phyloP scores from a whole-genome alignment of 2,113 vertebrate species.

The Dendrocopos noguchii region DNA sequence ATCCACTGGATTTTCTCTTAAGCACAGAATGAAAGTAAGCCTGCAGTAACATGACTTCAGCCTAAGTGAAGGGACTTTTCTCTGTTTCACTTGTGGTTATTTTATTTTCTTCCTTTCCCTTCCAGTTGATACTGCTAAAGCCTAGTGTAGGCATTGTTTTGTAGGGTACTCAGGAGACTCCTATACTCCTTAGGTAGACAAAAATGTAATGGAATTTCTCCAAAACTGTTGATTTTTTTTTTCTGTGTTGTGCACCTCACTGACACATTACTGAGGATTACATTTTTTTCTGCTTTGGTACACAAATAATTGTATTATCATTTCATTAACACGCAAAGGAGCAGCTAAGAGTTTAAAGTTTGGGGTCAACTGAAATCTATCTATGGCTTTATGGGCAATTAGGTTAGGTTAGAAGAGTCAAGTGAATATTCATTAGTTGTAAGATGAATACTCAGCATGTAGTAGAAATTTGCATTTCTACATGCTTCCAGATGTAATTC shows the following conservation, averaged over 20 bases:
- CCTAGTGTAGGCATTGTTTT: not conserved
- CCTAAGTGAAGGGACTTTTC: not conserved
- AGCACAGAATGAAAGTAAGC: not conserved
- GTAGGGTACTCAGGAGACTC: not conserved
- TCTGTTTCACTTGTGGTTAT: not conserved
- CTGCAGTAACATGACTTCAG: not conserved
- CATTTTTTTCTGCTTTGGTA: constrained; percentile 26
- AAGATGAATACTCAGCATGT: constrained; percentile 59
- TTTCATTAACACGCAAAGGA: constrained; percentile 53
- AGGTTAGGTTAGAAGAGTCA: constrained; percentile 67
- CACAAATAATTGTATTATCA: constrained; percentile 59
- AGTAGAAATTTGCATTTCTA: constrained; percentile 52
- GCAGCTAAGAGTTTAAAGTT: constrained; percentile 64
- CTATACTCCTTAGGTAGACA: not conserved
- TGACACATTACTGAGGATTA: constrained; percentile 21
- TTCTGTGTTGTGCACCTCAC: not conserved
- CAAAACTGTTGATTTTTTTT: constrained; percentile 16
- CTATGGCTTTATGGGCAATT: constrained; percentile 70
- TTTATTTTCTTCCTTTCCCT: not conserved
- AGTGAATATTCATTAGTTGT: constrained; percentile 70
- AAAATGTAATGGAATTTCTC: constrained; percentile 38
- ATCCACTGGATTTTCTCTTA: not conserved
- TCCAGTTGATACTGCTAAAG: not conserved
- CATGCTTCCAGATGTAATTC: constrained; percentile 45
- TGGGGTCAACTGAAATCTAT: constrained; percentile 72